Evolutionary conservation across 1,140 invertebrate species (phyloP), one percentile per base, ranked within the genome.

Genomic region (Temnothorax curvispinosus): DNA sequence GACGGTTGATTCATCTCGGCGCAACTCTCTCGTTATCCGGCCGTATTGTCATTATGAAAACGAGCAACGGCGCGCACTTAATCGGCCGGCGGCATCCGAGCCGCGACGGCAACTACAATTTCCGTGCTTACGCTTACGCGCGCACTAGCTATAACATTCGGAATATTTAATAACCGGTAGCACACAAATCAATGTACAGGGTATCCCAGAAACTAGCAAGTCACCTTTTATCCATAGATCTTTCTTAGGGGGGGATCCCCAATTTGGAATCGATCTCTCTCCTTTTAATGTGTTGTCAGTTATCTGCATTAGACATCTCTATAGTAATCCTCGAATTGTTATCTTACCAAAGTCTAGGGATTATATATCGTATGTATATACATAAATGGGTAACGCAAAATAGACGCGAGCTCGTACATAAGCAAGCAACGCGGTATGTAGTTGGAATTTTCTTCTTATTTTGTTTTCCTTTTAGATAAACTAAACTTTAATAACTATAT

Each of bases 41-140:
- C 27, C 52, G 67, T 82, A 82, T 82, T 72, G 67, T 82, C 80
- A 60, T 72, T 82, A 72, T 72, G 80, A 74, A 82, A 72, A 82
- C 78, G 78, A 82, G 65, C 38, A 56, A 58, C 65, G 65, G 50
- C 50, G 67, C 80, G 54, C 52, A 21, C 41, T 82, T 82, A 74
- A 74, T 82, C 67, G 52, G 11, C 65, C 52, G 52, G 13, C 78
- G 35, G 77, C 35, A 81, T 71, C 21, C 65, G 78, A 82, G 38
- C 38, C 3, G 52, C 44, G 44, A 32, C 60, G 6, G 47, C 21
- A 5, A 4, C 58, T 15, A 21, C 60, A 27, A 74, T 44, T 47
- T 44, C 80, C 21, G 38, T 67, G 27, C 27, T 27, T 27, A 27
- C 38, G 38, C 41, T 27, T 71, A 72, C 69, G 15, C 21, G 15